Percentiles rank a stretch among this genome's conserved stretches.
These are phyloP conservation scores for Drosophila aff. DNA, from an alignment of 1,140 invertebrate species.

Conservation along the genomic window DNA sequence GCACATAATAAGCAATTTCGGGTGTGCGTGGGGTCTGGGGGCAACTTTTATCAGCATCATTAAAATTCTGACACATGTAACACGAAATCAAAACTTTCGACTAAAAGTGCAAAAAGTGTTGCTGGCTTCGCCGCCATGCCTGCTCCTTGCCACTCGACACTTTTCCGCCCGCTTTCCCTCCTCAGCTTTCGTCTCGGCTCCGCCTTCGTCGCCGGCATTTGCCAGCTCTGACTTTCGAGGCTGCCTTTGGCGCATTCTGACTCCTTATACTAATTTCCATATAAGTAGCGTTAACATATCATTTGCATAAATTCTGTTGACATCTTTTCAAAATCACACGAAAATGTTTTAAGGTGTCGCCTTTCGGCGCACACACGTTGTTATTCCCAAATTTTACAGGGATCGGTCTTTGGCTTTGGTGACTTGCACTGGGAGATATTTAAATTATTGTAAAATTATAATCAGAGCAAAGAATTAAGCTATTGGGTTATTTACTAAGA, in stretches of 20 bases:
- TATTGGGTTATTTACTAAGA: not conserved
- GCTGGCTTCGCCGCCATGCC: conserved; percentile 24
- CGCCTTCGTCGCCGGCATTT: conserved; percentile 13
- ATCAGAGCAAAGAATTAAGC: not conserved
- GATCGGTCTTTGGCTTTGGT: conserved; percentile 18
- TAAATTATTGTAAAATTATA: not conserved
- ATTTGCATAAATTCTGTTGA: conserved; percentile 84
- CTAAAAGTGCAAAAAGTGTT: conserved; percentile 82
- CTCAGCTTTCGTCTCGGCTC: not conserved
- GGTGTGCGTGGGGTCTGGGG: conserved; percentile 15
- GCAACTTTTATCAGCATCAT: conserved; percentile 83
- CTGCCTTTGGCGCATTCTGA: conserved; percentile 79
- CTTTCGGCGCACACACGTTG: conserved; percentile 46
- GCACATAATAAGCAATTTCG: conserved; percentile 79
- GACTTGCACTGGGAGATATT: conserved; percentile 27
- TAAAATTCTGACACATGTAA: conserved; percentile 84
- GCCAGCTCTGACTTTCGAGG: conserved; percentile 23
- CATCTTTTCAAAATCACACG: conserved; percentile 83
- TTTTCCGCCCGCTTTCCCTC: conserved; percentile 14
- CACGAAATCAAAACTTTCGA: conserved; percentile 83
- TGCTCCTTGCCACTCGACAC: conserved; percentile 50
- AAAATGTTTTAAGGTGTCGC: conserved; percentile 80
- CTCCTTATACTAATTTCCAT: conserved; percentile 84
- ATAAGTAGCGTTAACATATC: conserved; percentile 84
- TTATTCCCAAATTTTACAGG: conserved; percentile 43